Conservation (phyloP, 2,888 invertebrate genomes). For the Lepidochrysops patricia region DNA sequence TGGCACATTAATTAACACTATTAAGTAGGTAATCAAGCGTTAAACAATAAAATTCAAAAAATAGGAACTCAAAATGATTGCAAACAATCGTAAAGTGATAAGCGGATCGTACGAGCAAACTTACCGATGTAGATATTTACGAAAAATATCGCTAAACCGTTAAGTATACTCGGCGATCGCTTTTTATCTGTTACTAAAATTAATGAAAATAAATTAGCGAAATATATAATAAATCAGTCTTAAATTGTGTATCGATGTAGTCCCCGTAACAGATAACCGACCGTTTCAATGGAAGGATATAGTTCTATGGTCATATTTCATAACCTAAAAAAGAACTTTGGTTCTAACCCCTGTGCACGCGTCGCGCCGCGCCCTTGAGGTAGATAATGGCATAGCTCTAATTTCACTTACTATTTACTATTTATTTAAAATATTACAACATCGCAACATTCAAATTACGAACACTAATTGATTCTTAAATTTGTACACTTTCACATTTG, state of each 20-base stretch:
- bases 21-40: slow-evolving; percentile 26
- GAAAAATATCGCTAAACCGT: not conserved
- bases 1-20: slow-evolving; percentile 39
- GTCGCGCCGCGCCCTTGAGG: slow-evolving; percentile 51
- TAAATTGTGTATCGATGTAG: slow-evolving; percentile 37
- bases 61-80: slow-evolving; percentile 71
- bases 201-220: slow-evolving; percentile 26
- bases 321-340: slow-evolving; percentile 41
- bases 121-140: not conserved
- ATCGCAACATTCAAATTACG: slow-evolving; percentile 64
- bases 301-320: not conserved
- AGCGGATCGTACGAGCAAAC: slow-evolving; percentile 1
- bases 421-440: slow-evolving; percentile 58
- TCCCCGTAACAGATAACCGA: slow-evolving; percentile 13
- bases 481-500: slow-evolving; percentile 71
- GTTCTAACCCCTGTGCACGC: slow-evolving; percentile 61
- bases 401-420: slow-evolving; percentile 49
- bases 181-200: not conserved
- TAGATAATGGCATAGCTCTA: slow-evolving; percentile 64
- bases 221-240: slow-evolving; percentile 49
- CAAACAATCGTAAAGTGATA: slow-evolving; percentile 31
- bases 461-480: slow-evolving; percentile 54
- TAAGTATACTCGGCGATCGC: not conserved
- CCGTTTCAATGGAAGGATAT: not conserved
- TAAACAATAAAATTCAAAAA: slow-evolving; percentile 45